Base-by-base conservation (phyloP, 2,888 invertebrate species). In the Tolmerus cingulatus region DNA sequence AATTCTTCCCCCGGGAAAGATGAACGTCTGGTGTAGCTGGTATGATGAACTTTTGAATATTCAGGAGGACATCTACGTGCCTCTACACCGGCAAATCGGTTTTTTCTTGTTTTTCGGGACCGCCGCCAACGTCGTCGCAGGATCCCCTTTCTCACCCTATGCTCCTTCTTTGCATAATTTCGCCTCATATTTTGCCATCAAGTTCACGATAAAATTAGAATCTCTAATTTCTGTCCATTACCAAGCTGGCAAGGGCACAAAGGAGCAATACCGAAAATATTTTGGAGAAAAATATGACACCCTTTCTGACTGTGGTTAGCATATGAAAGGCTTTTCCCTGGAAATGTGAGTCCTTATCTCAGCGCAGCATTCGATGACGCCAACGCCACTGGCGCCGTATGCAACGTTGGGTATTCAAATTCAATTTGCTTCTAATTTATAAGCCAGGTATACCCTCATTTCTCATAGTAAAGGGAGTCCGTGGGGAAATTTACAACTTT, bases 41-140 rank as follows among this genome's bases (percentile, higher is more conserved):
- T 57, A 66, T 66, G 57, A 57, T 84, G 82, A 66, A 84, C 66
- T 46, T 66, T 66, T 84, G 82, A 84, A 84, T 84, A 84, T 84
- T 84, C 82, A 84, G 66, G 34, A 84, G 82, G 82, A 37, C 82
- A 57, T 84, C 66, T 84, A 84, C 82, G 82, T 84, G 82, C 82
- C 82, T 66, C 40, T 57, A 37, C 55, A 7, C 66, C 37, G 14
- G 37, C 82, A 27, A 40, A 84, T 55, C 82, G 66, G 82, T 66
- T 84, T 84, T 84, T 84, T 84, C 66, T 66, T 84, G 66, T 37
- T 34, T 84, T 81, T 30, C 16, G 23, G 30, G 57, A n/a, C 51
- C 79, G 5, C 16, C 46, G n/a, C 51, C 79, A 12, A 1, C 46
- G 51, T 19, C 51, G 27, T 27, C 66, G 66, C 19, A 23, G 2